Conservation (phyloP, 2,888 invertebrate species). For the Matsumyia berberina region DNA sequence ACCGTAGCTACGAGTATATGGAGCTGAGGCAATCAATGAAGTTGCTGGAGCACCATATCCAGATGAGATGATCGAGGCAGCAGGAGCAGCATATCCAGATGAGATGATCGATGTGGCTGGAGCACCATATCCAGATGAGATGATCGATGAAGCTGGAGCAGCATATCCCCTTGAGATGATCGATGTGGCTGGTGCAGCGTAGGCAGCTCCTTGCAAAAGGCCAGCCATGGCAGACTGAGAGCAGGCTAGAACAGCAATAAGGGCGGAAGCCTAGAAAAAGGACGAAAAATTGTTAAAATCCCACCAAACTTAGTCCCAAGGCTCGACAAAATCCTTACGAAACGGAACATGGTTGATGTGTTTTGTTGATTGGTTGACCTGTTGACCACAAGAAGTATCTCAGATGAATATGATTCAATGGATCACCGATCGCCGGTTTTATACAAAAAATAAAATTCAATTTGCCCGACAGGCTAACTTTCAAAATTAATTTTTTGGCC, state of each 20-base stretch:
- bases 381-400: constrained; percentile 48
- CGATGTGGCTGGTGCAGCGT: constrained; percentile 22
- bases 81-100: constrained; percentile 18
- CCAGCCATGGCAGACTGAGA: constrained; percentile 28
- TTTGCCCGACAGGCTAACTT: constrained; percentile 15
- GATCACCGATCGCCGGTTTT: constrained; percentile 12
- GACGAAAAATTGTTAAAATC: neutral
- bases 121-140: constrained; percentile 16
- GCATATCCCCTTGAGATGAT: constrained; percentile 14
- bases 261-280: constrained; percentile 24
- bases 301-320: no score
- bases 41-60: constrained; percentile 22
- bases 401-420: constrained; percentile 41
- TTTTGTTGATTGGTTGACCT: constrained; percentile 33
- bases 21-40: constrained; percentile 27
- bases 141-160: constrained; percentile 14
- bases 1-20: constrained; percentile 25
- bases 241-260: constrained; percentile 31
- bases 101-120: constrained; percentile 21
- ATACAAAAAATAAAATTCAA: constrained; percentile 31
- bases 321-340: constrained; percentile 43
- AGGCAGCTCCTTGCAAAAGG: constrained; percentile 4
- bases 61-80: constrained; percentile 19
- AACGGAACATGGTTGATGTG: constrained; percentile 48
- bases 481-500: constrained; percentile 13